Conservation (phyloP, 2,113 vertebrate genomes). For the Phalacrocorax carbo region DNA sequence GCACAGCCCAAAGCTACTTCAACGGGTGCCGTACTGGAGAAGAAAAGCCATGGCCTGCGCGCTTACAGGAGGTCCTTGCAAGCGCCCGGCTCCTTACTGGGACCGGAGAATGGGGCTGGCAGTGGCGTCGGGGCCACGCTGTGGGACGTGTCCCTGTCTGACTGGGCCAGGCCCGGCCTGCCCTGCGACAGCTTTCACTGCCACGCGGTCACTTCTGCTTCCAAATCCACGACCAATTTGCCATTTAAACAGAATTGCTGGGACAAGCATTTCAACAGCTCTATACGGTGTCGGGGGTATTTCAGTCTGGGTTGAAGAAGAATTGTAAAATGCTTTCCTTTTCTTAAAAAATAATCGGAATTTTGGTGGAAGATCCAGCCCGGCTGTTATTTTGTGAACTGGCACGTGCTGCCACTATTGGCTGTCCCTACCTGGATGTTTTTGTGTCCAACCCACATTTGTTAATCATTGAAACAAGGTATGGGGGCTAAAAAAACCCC, state of each 20-base stretch:
- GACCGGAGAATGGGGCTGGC: not conserved
- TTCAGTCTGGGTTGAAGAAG: not conserved
- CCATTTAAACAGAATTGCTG: not conserved
- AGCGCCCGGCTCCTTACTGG: not conserved
- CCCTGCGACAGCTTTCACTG: not conserved
- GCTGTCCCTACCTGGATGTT: not conserved
- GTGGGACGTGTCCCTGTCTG: not conserved
- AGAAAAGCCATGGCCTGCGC: not conserved
- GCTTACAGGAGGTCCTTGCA: not conserved
- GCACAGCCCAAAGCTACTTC: not conserved
- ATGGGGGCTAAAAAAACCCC: not conserved
- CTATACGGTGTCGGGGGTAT: not conserved
- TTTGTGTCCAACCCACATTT: not conserved
- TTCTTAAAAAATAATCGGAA: not conserved
- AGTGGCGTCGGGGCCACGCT: rapidly evolving
- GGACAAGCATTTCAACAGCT: not conserved
- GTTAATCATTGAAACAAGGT: not conserved
- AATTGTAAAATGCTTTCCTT: not conserved
- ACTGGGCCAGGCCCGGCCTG: not conserved
- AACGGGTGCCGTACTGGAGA: rapidly evolving
- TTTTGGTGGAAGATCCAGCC: not conserved
- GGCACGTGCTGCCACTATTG: not conserved
- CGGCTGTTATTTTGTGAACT: not conserved
- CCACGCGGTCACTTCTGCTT: not conserved
- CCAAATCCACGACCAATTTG: not conserved